Conservation (phyloP, 2,797 vertebrate species). For the Prionace glauca region DNA sequence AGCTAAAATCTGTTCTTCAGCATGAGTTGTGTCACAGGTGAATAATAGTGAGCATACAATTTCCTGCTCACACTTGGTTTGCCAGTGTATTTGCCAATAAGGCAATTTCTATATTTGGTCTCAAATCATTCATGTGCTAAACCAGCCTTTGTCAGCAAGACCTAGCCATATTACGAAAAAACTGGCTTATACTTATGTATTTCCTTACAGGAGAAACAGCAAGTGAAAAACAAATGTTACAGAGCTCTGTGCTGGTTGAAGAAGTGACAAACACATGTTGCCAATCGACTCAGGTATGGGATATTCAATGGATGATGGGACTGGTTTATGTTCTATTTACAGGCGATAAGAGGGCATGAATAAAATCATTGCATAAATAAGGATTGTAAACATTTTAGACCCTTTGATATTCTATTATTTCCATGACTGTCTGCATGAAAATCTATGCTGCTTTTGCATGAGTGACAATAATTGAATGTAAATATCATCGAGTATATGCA, state of each 20-base stretch:
- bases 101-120: background rate
- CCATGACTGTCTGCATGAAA: background rate
- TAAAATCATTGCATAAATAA: background rate
- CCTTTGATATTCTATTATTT: background rate
- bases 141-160: background rate
- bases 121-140: background rate
- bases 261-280: background rate
- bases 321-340: background rate
- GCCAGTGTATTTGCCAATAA: background rate
- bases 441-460: background rate
- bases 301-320: background rate
- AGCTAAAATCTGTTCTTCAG: background rate
- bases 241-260: background rate
- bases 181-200: background rate
- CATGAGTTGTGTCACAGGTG: background rate
- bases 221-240: background rate
- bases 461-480: background rate
- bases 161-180: background rate
- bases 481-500: background rate
- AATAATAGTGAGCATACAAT: background rate
- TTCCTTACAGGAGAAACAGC: constrained; percentile 33
- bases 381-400: background rate
- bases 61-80: background rate
- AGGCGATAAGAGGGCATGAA: background rate
- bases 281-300: background rate